These are phyloP conservation scores for Odontamblyopus rebecca DNA, from an alignment of 2,797 vertebrate genomes.

Conservation along the genomic window DNA sequence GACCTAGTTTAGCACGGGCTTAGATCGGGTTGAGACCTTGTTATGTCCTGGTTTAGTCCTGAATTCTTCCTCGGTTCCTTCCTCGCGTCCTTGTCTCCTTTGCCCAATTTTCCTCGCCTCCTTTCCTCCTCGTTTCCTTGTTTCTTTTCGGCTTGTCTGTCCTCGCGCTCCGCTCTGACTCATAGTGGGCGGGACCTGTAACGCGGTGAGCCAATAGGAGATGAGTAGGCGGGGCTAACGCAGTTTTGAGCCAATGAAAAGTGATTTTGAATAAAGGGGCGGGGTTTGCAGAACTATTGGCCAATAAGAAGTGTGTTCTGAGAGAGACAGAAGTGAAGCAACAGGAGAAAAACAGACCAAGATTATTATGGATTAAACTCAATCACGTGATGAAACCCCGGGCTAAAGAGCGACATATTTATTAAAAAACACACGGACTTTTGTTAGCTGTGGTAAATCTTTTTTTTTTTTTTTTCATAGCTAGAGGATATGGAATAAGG, in stretches of 20 bases:
- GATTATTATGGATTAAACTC: constrained; percentile 12
- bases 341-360: constrained; percentile 15
- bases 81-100: neutral
- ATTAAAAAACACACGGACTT: neutral
- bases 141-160: neutral
- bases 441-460: neutral
- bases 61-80: neutral
- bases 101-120: neutral
- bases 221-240: neutral
- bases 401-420: neutral
- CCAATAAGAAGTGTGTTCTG: constrained; percentile 1
- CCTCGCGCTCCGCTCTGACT: constrained; percentile 2
- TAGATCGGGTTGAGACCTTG: constrained; percentile 5
- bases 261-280: neutral
- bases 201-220: neutral
- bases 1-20: neutral
- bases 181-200: neutral
- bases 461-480: neutral
- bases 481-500: neutral
- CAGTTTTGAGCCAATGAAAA: neutral
- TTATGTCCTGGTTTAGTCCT: neutral
- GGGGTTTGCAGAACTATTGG: neutral
- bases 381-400: neutral
- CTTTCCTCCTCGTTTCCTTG: neutral
- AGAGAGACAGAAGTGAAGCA: constrained; percentile 4